Conservation (phyloP, 2,888 invertebrate genomes). For the Euspilapteryx auroguttella region DNA sequence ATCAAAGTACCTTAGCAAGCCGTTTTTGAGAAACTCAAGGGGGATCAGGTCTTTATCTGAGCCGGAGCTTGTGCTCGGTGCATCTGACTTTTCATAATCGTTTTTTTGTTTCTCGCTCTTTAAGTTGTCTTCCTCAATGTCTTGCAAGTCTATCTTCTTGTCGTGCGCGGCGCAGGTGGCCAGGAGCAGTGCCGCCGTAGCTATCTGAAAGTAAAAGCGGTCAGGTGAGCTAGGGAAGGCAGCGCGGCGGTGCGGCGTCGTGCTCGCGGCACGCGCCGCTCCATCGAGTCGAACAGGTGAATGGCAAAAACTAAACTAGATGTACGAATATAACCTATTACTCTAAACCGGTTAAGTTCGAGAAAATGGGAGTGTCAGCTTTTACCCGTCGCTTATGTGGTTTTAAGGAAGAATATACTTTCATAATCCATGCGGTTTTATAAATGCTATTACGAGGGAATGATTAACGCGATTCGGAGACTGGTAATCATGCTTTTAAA, state of each 20-base stretch:
- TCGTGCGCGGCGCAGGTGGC: constrained; percentile 40
- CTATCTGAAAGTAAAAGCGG: constrained; percentile 46
- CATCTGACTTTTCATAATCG: constrained; percentile 21
- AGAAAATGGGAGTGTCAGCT: constrained; percentile 38
- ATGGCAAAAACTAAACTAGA: constrained; percentile 44
- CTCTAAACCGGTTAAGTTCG: constrained; percentile 37
- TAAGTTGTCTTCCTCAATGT: constrained; percentile 73
- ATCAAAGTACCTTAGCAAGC: constrained; percentile 28
- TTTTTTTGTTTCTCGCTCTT: constrained; percentile 59
- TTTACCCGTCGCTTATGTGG: constrained; percentile 48
- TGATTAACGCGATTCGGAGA: too few species aligned
- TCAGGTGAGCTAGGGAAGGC: constrained; percentile 16
- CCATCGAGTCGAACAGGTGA: constrained; percentile 49
- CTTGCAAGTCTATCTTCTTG: constrained; percentile 71
- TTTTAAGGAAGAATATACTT: constrained; percentile 22
- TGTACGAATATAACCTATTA: too few species aligned
- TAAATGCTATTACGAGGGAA: too few species aligned
- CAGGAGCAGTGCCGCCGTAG: constrained; percentile 23
- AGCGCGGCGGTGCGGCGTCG: constrained; percentile 18
- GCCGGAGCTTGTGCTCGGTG: constrained; percentile 14
- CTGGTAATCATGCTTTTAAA: too few species aligned
- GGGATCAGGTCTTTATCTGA: constrained; percentile 13
- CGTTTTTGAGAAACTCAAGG: constrained; percentile 32
- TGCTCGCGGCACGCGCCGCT: constrained; percentile 15
- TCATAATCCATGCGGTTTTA: constrained; percentile 20